A percentile compares a stretch with the other conserved stretches of the same genome.
phyloP scores from a whole-genome alignment of 2,113 vertebrate species.

The Sturnira hondurensis region DNA sequence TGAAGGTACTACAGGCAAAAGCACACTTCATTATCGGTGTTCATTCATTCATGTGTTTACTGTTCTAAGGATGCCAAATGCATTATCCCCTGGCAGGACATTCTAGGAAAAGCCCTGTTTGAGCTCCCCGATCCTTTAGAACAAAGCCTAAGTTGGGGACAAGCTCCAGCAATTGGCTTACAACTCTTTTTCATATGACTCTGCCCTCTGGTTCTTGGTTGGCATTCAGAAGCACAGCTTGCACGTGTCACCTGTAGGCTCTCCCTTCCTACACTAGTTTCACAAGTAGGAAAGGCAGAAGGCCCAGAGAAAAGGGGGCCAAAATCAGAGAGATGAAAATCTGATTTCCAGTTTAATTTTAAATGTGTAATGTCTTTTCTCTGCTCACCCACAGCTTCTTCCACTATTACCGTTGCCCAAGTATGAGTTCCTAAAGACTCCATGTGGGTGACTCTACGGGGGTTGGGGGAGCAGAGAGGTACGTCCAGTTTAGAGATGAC shows the following conservation, averaged over 20 bases:
- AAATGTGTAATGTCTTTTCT: neutral
- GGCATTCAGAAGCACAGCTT: neutral
- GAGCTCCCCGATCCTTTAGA: neutral
- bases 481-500: neutral
- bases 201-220: neutral
- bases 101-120: neutral
- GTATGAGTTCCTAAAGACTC: neutral
- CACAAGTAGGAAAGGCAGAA: neutral
- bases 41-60: neutral
- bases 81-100: neutral
- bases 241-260: neutral
- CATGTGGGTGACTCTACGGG: neutral
- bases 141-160: neutral
- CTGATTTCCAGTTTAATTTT: neutral
- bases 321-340: neutral
- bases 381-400: neutral
- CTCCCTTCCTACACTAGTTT: neutral
- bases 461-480: neutral
- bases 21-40: neutral
- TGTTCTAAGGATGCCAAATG: neutral
- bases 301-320: neutral
- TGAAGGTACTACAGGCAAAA: neutral
- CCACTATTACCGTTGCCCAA: neutral
- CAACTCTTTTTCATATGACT: neutral
- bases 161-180: neutral